Base-by-base conservation (phyloP, 2,888 invertebrate genomes). In the Onthophagus sagittarius region DNA sequence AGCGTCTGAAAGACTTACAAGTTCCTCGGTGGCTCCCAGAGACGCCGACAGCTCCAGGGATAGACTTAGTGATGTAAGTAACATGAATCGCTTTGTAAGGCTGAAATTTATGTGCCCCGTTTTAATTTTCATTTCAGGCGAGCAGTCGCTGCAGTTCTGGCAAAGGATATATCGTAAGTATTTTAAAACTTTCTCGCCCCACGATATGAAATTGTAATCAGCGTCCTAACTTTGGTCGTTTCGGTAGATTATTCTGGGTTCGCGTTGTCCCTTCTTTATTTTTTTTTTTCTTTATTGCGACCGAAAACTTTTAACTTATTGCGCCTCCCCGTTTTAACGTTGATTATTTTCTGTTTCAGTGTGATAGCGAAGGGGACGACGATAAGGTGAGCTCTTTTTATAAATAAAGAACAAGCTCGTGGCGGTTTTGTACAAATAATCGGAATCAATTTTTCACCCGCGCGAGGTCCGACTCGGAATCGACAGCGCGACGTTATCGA, bases 151-250 rank as follows among this genome's bases (percentile, higher is more conserved):
- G 94, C 90, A 94, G 93, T 90, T 94, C 93, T 89, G 94, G 94
- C 89, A 94, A 94, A 91, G 94, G 94, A 91, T 94, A 94, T 93
- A 94, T 94, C 94, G 95, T 95, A 90, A 93, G 95, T 94, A 90
- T 14, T 64, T 53, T 53, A 53, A 53, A 53, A 53, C 39, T 53
- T 53, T 53, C 39, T 23, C 23, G 23, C 23, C 23, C 23, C 23
- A 53, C 39, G 39, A 53, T 53, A 53, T 53, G 39, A 53, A 63
- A 63, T 63, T 63, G 63, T 63, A 63, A 63, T 15, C 15, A 63
- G 63, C 5, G 63, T 15, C 15, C 63, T 15, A 63, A 63, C 63
- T 15, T 15, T 63, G 39, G 39, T 53, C 39, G 39, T 53, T 53
- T 53, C 39, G 39, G 2, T 53, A 53, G 39, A 53, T 53, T 53